phyloP scores from a whole-genome alignment of 2,113 vertebrate species.

The Lophura nycthemera region DNA sequence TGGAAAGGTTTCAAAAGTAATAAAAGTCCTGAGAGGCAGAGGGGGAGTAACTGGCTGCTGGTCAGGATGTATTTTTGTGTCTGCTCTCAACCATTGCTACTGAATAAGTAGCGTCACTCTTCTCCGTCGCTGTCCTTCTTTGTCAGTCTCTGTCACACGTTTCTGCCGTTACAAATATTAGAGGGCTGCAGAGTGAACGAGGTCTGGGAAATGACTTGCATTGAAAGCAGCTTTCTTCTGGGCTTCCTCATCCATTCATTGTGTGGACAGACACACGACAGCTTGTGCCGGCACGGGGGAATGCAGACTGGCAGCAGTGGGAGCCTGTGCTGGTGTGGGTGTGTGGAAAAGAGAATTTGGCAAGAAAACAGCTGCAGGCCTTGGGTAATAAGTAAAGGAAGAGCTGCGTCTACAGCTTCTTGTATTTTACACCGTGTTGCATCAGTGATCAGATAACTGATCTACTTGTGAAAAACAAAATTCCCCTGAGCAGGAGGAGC shows the following conservation, averaged over 20 bases:
- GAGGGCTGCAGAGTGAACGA: neutral
- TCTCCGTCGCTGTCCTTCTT: neutral
- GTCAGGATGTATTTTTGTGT: neutral
- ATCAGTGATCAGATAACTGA: conserved; percentile 3
- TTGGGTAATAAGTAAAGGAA: neutral
- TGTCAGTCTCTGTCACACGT: neutral
- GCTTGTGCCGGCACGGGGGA: neutral
- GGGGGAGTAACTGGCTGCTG: neutral
- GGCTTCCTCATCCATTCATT: neutral
- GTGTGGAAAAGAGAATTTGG: neutral
- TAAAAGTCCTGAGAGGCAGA: neutral
- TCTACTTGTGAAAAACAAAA: conserved; percentile 26
- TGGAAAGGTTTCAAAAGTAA: neutral
- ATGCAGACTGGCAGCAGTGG: neutral
- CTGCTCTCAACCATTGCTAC: neutral
- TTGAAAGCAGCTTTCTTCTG: neutral
- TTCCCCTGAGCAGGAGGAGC: neutral
- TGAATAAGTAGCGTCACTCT: neutral
- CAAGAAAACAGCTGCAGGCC: neutral
- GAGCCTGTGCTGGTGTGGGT: neutral
- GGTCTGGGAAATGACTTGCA: neutral
- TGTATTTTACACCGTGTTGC: neutral
- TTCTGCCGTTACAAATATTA: neutral
- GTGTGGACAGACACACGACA: neutral
- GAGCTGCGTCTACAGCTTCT: neutral